Conservation (phyloP, 2,888 invertebrate species). For the Xanthorhoe designata region DNA sequence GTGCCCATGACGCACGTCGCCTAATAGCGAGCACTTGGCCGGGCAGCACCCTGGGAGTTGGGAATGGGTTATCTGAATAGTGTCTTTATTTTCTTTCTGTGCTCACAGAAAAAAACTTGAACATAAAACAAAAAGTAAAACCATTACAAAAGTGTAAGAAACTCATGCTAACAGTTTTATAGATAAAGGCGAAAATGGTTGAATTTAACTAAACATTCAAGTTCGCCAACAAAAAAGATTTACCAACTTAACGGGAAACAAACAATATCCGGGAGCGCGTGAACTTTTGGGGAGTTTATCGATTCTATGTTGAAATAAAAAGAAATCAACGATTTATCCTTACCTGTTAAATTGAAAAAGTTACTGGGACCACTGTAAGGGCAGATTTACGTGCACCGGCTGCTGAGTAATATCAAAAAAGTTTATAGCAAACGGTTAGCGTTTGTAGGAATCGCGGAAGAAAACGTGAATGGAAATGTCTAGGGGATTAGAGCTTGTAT, state of each 20-base stretch:
- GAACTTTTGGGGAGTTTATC: slow-evolving; percentile 77
- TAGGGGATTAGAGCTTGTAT: neutral
- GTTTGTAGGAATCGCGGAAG: slow-evolving; percentile 43
- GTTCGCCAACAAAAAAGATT: slow-evolving; percentile 63
- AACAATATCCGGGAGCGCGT: slow-evolving; percentile 67
- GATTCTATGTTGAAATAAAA: slow-evolving; percentile 84
- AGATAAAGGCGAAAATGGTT: slow-evolving; percentile 27
- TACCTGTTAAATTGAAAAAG: slow-evolving; percentile 86
- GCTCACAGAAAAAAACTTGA: no score
- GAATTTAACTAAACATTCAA: slow-evolving; percentile 42
- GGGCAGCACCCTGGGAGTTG: no score
- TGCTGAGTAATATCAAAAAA: slow-evolving; percentile 84
- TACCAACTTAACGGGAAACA: slow-evolving; percentile 69
- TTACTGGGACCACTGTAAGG: slow-evolving; percentile 80
- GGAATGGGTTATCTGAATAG: neutral
- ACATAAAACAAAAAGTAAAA: no score
- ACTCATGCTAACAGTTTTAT: slow-evolving; percentile 9
- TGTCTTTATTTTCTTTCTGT: neutral
- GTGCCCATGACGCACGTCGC: no score
- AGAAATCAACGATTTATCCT: slow-evolving; percentile 84
- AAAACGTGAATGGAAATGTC: slow-evolving; percentile 22
- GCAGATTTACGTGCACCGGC: slow-evolving; percentile 82
- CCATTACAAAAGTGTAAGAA: neutral
- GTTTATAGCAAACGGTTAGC: slow-evolving; percentile 75
- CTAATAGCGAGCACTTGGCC: no score